phyloP scores from a whole-genome alignment of 2,797 vertebrate species.

The Peromyscus eremicus region DNA sequence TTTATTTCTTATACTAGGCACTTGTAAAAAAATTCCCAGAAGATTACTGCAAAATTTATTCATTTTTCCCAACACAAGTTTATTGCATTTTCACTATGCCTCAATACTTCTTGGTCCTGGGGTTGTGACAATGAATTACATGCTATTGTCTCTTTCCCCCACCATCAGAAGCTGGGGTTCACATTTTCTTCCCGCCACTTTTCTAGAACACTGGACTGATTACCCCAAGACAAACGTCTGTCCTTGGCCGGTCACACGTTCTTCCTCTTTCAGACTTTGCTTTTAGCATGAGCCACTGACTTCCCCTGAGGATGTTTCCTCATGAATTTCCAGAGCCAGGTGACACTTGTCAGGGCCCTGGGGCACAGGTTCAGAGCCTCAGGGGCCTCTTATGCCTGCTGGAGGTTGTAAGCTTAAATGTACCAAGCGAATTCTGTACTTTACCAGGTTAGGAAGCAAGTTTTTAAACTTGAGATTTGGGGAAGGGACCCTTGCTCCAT shows the following conservation, averaged over 20 bases:
- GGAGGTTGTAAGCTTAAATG: neutral
- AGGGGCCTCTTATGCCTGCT: neutral
- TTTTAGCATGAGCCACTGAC: neutral
- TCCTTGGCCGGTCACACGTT: neutral
- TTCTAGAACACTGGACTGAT: neutral
- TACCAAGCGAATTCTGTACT: neutral
- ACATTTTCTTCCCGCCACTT: neutral
- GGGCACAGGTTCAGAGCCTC: neutral
- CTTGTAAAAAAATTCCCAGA: constrained; percentile 27
- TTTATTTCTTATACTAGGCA: neutral
- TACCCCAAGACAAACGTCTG: neutral
- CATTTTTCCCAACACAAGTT: neutral
- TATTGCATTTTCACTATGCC: neutral
- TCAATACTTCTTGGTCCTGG: neutral
- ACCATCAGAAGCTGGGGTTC: neutral
- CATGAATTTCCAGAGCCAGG: constrained; percentile 12
- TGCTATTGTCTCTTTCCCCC: neutral
- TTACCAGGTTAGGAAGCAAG: neutral
- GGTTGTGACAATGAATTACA: neutral
- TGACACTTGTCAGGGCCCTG: constrained; percentile 33
- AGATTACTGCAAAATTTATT: neutral
- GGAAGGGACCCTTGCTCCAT: neutral
- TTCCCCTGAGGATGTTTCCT: constrained; percentile 25
- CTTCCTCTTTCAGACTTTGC: neutral
- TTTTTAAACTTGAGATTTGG: constrained; percentile 44